Base-by-base conservation (phyloP, 1,140 invertebrate genomes). In the Drosophila eugracilis region DNA sequence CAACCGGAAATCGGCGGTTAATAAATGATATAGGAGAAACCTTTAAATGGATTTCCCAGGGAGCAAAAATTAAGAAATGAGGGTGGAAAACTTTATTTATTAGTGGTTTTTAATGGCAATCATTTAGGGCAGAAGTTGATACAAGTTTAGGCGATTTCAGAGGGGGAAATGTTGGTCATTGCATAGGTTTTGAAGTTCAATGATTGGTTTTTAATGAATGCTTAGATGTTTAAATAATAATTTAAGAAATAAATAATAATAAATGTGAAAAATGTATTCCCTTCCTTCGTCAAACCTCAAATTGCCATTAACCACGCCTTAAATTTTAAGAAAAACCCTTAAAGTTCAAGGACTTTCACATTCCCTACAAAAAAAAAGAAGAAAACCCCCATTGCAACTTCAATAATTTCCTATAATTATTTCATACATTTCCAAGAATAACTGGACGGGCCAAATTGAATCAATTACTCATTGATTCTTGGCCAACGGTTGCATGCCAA, bases 1-100 rank as follows among this genome's bases (percentile, higher is more conserved):
- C 50, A 36, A 36, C 53, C 80, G 80, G 80, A 85, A 85, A 86
- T 76, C 42, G 66, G 32, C 24, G 54, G 53, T 75, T 79, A 73
- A 39, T 52, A 19, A 54, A 53, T 54, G 36, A 62, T n/a, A 70
- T 22, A 45, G 42, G 42, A 45, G 42, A 58, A 58, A 39, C 21
- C 55, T 21, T 48, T 22, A 4, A 47, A 26, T 24, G 21, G 5
- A 15, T 24, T 66, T 65, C 30, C 28, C 36, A 28, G 3, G 7
- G 12, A 3, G 10, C 3, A 26, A 32, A 42, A 50, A 34, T 21
- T 14, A 6, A 15, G 36, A 66, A 66, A 66, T 17, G 60, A 28
- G 63, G 63, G 63, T 67, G 59, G 21, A 44, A 32, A 26, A 30
- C n/a, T 28, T 3, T 10, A 57, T 39, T 57, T 9, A 26, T 5